phyloP scores from a whole-genome alignment of 2,113 vertebrate species.

The Prunella himalayana region DNA sequence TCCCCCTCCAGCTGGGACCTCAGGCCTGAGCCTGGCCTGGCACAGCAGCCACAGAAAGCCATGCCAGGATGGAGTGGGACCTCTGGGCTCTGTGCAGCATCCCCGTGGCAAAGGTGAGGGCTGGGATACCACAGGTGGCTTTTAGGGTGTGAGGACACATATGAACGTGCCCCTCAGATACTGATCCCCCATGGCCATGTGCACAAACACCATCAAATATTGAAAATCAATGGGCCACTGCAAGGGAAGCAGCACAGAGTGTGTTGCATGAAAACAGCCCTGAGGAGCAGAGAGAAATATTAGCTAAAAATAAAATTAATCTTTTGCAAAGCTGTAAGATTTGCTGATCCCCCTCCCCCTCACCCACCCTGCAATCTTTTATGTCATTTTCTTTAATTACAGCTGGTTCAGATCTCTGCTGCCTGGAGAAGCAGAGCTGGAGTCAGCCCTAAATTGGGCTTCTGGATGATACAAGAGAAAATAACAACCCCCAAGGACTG shows the following conservation, averaged over 20 bases:
- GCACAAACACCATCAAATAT: not conserved
- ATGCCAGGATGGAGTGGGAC: rapidly evolving
- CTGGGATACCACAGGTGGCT: not conserved
- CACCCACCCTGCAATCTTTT: not conserved
- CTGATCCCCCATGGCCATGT: rapidly evolving
- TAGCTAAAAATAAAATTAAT: constrained; percentile 45
- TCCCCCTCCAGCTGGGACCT: not conserved
- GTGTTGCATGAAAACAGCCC: not conserved
- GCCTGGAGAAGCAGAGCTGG: constrained; percentile 1
- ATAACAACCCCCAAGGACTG: not conserved
- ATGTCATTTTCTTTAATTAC: constrained; percentile 21
- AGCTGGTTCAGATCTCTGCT: constrained; percentile 3
- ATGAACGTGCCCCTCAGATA: rapidly evolving
- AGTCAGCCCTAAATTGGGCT: not conserved
- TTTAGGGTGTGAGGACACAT: rapidly evolving
- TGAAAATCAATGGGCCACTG: not conserved
- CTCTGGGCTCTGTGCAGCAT: not conserved
- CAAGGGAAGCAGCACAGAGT: not conserved
- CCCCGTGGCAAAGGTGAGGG: not conserved
- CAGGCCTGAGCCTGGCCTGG: rapidly evolving
- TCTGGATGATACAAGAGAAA: constrained; percentile 26
- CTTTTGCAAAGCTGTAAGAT: not conserved
- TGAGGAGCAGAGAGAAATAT: not conserved
- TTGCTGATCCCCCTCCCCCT: not conserved
- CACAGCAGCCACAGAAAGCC: not conserved